Conservation (phyloP, 2,888 invertebrate species). For the Acanthosepion esculentum region DNA sequence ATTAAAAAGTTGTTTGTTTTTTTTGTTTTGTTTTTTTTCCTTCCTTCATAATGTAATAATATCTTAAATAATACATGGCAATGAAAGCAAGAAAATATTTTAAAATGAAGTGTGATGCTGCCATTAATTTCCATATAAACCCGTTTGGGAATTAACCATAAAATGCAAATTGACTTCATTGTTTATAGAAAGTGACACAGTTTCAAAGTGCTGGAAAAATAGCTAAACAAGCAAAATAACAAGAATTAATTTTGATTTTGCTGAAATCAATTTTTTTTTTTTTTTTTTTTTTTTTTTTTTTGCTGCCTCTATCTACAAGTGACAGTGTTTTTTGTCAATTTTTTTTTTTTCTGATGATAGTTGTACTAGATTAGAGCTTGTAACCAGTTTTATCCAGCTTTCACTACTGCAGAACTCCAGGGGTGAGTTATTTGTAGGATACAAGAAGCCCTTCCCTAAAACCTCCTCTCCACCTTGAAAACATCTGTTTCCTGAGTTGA, state of each 20-base stretch:
- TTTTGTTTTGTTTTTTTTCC: no score
- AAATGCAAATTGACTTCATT: no score
- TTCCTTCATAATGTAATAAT: background rate
- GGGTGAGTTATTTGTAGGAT: background rate
- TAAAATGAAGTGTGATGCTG: background rate
- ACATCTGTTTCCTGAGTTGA: background rate
- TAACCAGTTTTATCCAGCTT: background rate
- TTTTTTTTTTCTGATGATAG: background rate
- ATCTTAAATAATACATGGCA: background rate
- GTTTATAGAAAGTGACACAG: no score
- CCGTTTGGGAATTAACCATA: no score
- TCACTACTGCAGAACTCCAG: background rate
- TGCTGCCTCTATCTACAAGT: background rate
- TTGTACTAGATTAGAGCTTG: background rate
- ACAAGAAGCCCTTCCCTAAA: background rate
- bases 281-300: background rate
- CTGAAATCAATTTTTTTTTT: background rate
- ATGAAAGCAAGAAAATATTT: background rate
- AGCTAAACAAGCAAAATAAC: no score
- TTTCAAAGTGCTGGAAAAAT: no score
- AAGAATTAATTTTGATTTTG: background rate
- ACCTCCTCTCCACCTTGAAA: background rate
- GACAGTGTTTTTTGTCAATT: background rate
- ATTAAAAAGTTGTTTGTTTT: no score
- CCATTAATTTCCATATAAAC: no score